A percentile compares a stretch with the other conserved stretches of the same genome.
These are phyloP conservation scores for Budorcas taxicolor DNA, from an alignment of 2,113 vertebrate genomes.

Conservation along the genomic window DNA sequence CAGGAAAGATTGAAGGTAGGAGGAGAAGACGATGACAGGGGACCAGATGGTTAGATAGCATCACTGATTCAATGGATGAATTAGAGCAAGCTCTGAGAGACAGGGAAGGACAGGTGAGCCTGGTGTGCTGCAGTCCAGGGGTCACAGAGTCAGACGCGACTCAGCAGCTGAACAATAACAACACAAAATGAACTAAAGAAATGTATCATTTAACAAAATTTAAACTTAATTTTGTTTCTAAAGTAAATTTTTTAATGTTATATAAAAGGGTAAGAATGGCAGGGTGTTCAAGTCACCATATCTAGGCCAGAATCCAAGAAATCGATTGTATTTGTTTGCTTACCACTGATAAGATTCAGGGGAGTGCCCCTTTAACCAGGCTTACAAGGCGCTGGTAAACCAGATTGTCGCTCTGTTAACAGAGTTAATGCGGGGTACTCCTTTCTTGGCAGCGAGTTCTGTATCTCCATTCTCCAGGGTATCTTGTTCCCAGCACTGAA, in stretches of 20 bases:
- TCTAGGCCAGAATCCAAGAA: not conserved
- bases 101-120: not conserved
- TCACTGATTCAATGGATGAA: not conserved
- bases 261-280: not conserved
- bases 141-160: rapidly evolving
- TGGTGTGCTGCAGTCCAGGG: not conserved
- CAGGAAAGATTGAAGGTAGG: not conserved
- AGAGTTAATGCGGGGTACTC: not conserved
- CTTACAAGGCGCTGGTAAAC: not conserved
- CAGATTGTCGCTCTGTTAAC: not conserved
- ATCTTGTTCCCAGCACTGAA: not conserved
- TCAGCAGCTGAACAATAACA: not conserved
- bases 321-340: not conserved
- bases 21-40: not conserved
- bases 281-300: not conserved
- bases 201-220: not conserved
- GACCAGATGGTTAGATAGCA: not conserved
- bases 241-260: not conserved
- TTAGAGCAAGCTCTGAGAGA: not conserved
- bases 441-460: not conserved
- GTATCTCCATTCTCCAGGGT: not conserved
- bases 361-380: not conserved
- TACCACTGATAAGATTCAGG: not conserved
- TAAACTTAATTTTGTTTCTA: not conserved
- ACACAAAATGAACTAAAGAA: not conserved